Base-by-base conservation (phyloP, 2,888 invertebrate species). In the Nemotelus pantherinus region DNA sequence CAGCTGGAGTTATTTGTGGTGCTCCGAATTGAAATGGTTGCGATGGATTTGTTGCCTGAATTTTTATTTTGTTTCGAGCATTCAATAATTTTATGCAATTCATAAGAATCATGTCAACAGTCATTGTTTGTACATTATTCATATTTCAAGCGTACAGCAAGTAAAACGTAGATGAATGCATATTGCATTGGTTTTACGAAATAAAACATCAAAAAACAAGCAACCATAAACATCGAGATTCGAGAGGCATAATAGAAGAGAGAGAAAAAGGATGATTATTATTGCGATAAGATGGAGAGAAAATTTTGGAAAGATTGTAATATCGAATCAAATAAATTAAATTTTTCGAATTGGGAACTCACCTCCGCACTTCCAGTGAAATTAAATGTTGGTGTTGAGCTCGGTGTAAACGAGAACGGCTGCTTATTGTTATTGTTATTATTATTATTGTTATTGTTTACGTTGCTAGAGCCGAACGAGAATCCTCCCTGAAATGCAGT, bases 11-110 rank as follows among this genome's bases (percentile, higher is more conserved):
- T 82, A 81, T 81, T 82, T 83, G 81, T 77, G 81, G 79, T 77
- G 83, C 83, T 82, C 84, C 84, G 82, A 85, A 85, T 81, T 83
- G 84, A 82, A 84, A 85, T 77, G 84, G 84, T 82, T 83, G 83
- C 80, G 82, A 79, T 81, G 82, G 55, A 65, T 79, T 79, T 76
- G 77, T 75, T 77, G 79, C 77, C 80, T 80, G 65, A 72, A 65
- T 78, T 76, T 57, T 71, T 74, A 60, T 55, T 70, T 64, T 60
- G 25, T 25, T 75, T 67, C n/a, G 64, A 9, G 58, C 55, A 25
- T 25, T 25, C 25, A 25, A 25, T 25, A 25, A 25, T 6, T 43
- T 43, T 50, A 50, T 41, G 39, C 70, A 57, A n/a, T n/a, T 39
- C 25, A 6, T 39, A 41, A 60, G 25, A 43, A 64, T 64, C 64